Evolutionary conservation across 2,888 invertebrate genomes (phyloP), one percentile per base, ranked within the genome.

Genomic region (Tachina grossa): DNA sequence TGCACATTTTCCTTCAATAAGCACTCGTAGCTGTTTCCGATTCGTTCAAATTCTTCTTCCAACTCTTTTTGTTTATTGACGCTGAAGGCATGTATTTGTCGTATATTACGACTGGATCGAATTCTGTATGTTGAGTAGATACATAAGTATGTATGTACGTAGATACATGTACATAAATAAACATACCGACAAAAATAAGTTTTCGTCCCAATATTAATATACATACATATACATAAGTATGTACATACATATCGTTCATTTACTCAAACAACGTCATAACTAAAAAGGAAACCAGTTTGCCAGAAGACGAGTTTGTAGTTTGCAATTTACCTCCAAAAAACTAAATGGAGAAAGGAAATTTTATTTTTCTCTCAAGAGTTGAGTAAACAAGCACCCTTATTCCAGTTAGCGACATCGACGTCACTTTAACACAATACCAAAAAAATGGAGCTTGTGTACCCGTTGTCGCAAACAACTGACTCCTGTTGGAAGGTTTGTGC

Each of bases 41-140:
- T 63, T 9, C 87, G 88, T 9, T 89, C 86, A 3, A 91, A 63
- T 22, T 90, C 88, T 13, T 89, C 88, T 5, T 79, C 83, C 6
- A 92, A 76, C 1, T 89, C 89, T 11, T 88, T 83, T 75, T 91
- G 90, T 10, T 87, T 90, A 0, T 87, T 76, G 5, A 87, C 16
- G 63, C 91, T 91, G 1, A 80, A 63, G 16, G 85, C 86, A 22
- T 87, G 87, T 31, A 89, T 89, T 1, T 86, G 83, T 16, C 85
- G 87, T 49, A 90, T 88, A 14, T 68, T 82, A 6, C 88, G 88
- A 39, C 86, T 87, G 0, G 89, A 89, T 13, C 87, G 88, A 0
- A 88, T 88, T 16, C 92, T 92, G 16, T 57, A 6, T 11, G 9
- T 57, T 31, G 8, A 31, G 3, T 39, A 9, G 16, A 16, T 31